Percentiles rank a stretch among this genome's conserved stretches.
Evolutionary conservation across 2,797 vertebrate species (phyloP).

Genomic region (Dendrocincla tyrannina): DNA sequence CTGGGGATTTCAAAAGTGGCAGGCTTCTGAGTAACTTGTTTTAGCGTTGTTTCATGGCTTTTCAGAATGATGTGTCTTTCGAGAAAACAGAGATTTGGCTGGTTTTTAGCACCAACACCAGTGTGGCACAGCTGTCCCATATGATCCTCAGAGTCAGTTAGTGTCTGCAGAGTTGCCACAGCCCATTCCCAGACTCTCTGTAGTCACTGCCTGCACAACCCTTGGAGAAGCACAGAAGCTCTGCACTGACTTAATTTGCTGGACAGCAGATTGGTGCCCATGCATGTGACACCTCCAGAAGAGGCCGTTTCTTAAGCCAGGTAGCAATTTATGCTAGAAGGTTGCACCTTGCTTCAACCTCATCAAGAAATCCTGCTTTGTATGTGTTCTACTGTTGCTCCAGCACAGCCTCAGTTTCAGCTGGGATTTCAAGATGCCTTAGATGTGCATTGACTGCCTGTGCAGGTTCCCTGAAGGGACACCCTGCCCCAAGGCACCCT

Average conservation of each 20-base stretch:
- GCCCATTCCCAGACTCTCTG: background rate
- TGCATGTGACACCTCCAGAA: fast-evolving
- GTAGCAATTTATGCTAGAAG: background rate
- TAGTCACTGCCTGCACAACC: background rate
- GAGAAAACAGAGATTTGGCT: background rate
- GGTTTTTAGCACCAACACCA: fast-evolving
- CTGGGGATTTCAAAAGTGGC: background rate
- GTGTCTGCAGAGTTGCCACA: background rate
- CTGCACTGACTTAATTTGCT: fast-evolving
- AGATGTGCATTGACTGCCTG: fast-evolving
- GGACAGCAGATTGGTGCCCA: fast-evolving
- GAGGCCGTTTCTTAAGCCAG: background rate
- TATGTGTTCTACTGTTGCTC: background rate
- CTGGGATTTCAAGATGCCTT: background rate
- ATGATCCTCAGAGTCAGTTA: fast-evolving
- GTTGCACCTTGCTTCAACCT: background rate
- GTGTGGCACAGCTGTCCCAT: background rate
- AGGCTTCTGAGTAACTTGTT: background rate
- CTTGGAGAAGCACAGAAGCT: background rate
- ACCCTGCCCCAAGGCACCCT: background rate
- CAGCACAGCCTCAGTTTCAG: background rate
- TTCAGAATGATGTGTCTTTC: background rate
- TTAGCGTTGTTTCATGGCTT: background rate
- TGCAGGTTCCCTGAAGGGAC: background rate
- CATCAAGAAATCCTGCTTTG: background rate